phyloP scores from a whole-genome alignment of 2,888 invertebrate species.

The Phaedon cochleariae region DNA sequence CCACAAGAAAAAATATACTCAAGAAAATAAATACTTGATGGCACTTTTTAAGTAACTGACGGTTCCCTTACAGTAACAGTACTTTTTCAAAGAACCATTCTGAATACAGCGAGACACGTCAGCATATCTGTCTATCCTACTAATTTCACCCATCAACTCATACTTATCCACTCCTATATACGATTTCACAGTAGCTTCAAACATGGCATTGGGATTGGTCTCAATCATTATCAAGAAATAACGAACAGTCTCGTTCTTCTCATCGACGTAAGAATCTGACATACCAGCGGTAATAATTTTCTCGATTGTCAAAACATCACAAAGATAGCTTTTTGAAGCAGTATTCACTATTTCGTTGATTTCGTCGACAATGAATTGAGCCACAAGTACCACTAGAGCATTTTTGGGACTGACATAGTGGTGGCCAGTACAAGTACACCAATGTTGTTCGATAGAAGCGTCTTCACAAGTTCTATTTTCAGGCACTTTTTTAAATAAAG shows the following conservation, averaged over 20 bases:
- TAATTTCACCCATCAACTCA: conserved; percentile 68
- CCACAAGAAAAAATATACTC: background rate
- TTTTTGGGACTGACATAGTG: conserved; percentile 63
- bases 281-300: conserved; percentile 48
- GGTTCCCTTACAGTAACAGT: conserved; percentile 64
- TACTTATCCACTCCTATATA: conserved; percentile 17
- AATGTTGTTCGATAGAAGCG: conserved; percentile 73
- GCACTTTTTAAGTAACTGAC: conserved; percentile 2
- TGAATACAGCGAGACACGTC: conserved; percentile 64
- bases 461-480: conserved; percentile 74
- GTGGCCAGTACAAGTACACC: conserved; percentile 77
- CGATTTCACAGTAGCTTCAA: conserved; percentile 74
- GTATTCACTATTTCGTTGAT: conserved; percentile 45
- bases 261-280: conserved; percentile 42
- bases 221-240: conserved; percentile 73
- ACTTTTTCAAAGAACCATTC: conserved; percentile 65
- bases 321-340: conserved; percentile 62
- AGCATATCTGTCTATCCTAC: conserved; percentile 66
- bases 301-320: conserved; percentile 46
- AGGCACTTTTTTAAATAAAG: conserved; percentile 69
- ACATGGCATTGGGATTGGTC: conserved; percentile 72
- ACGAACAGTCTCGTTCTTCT: conserved; percentile 49
- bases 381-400: conserved; percentile 65
- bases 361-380: conserved; percentile 54
- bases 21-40: background rate